Conservation (phyloP, 2,797 vertebrate species). For the Sciurus vulgaris region DNA sequence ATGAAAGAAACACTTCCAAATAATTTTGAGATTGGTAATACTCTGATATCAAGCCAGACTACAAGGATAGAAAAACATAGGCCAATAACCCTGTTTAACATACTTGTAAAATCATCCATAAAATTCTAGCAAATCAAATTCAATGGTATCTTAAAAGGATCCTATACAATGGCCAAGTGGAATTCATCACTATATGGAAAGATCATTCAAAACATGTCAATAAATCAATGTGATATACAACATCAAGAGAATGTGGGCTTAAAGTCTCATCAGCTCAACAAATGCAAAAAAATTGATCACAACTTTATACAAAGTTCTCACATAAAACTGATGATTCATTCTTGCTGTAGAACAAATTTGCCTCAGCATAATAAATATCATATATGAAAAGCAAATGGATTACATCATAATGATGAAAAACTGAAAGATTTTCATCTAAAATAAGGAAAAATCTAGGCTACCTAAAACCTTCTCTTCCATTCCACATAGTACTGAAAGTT, state of each 20-base stretch:
- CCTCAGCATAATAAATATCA: neutral
- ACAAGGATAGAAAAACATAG: neutral
- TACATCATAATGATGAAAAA: neutral
- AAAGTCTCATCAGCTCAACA: neutral
- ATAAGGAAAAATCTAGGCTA: neutral
- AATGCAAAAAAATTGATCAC: neutral
- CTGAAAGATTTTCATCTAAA: neutral
- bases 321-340: too few species aligned
- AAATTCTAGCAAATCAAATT: too few species aligned
- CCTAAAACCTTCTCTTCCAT: neutral
- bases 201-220: neutral
- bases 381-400: neutral
- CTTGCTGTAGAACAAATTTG: neutral
- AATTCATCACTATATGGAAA: neutral
- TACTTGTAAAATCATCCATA: too few species aligned
- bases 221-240: neutral
- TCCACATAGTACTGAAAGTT: neutral
- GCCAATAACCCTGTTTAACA: neutral
- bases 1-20: neutral
- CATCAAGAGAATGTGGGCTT: neutral
- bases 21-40: neutral
- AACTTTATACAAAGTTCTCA: too few species aligned
- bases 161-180: neutral
- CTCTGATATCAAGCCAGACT: neutral
- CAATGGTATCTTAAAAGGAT: too few species aligned